Conservation (phyloP, 2,113 vertebrate species). For the Girardinichthys multiradiatus region DNA sequence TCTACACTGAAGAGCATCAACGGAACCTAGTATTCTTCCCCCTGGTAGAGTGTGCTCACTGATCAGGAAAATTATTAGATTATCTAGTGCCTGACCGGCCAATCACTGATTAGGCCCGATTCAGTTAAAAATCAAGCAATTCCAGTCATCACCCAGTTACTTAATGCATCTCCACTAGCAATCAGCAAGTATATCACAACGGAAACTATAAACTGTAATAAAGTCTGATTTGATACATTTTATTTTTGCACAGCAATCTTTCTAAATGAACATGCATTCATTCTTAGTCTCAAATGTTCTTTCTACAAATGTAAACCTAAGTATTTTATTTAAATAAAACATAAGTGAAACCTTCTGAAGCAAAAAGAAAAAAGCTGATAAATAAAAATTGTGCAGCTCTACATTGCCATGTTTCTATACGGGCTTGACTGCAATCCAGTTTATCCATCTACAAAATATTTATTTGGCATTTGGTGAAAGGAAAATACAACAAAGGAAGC, state of each 20-base stretch:
- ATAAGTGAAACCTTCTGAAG: not conserved
- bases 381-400: not conserved
- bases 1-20: too few relatives aligned
- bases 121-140: not conserved
- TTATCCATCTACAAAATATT: not conserved
- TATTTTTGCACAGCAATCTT: not conserved
- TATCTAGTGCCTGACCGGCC: not conserved
- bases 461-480: not conserved
- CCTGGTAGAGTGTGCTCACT: too few relatives aligned
- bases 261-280: not conserved
- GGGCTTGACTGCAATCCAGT: not conserved
- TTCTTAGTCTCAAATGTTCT: not conserved
- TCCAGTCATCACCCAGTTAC: not conserved
- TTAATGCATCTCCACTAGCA: not conserved
- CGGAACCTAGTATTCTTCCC: too few relatives aligned
- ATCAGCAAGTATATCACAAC: not conserved
- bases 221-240: not conserved
- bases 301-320: not conserved
- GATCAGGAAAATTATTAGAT: too few relatives aligned
- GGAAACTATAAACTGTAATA: not conserved
- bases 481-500: not conserved
- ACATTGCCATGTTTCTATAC: not conserved
- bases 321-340: not conserved
- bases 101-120: not conserved
- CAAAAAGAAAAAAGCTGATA: not conserved